Evolutionary conservation across 2,888 invertebrate genomes (phyloP).

Genomic region (Pachycephus smyrnensis): DNA sequence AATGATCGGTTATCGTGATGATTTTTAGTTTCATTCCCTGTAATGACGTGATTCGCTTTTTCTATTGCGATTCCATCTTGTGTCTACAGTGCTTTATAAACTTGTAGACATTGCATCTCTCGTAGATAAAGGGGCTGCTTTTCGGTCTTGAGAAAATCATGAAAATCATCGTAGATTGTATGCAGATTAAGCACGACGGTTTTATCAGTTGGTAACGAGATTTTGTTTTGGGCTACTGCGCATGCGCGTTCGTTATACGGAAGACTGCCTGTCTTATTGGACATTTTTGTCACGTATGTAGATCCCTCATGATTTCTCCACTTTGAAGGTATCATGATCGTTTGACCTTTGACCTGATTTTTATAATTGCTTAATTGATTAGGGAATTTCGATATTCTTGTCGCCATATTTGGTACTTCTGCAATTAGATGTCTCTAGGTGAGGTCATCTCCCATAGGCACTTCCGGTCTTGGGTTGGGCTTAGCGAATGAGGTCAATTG

Average conservation of each 20-base stretch:
- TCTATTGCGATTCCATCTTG: neutral
- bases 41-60: neutral
- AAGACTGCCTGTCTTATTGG: too few species aligned
- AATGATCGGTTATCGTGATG: neutral
- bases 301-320: neutral
- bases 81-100: neutral
- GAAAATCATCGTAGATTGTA: neutral
- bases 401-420: neutral
- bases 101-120: neutral
- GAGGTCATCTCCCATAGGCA: slow-evolving; percentile 14
- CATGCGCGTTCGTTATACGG: neutral
- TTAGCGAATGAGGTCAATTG: slow-evolving; percentile 18
- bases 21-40: neutral
- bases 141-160: neutral
- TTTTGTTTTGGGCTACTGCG: neutral
- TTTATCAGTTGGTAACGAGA: too few species aligned
- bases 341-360: neutral
- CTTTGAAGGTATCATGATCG: neutral
- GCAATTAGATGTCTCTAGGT: slow-evolving; percentile 5
- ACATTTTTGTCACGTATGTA: neutral
- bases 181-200: neutral
- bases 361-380: neutral
- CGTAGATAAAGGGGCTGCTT: neutral
- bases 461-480: slow-evolving; percentile 18
- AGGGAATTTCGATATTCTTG: neutral